A percentile compares a stretch with the other conserved stretches of the same genome.
These are phyloP conservation scores for Drosophila nannoptera DNA, from an alignment of 1,140 invertebrate genomes.

Conservation along the genomic window DNA sequence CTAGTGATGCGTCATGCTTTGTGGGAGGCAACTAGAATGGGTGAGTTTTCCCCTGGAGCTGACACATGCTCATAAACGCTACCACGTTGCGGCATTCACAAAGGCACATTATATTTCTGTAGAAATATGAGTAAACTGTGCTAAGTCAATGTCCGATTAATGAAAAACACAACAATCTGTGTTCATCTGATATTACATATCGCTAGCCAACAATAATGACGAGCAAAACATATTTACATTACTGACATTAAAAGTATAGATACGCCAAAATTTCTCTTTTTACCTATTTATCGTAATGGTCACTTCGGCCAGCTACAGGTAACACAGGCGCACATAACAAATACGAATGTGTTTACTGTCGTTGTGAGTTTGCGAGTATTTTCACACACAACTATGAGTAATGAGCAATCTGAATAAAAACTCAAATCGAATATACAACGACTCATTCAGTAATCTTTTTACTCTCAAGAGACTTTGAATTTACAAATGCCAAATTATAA, in stretches of 20 bases:
- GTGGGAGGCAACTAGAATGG: constrained; percentile 26
- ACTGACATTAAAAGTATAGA: background rate
- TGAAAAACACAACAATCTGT: constrained; percentile 12
- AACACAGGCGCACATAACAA: constrained; percentile 1
- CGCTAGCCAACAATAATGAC: too few species aligned
- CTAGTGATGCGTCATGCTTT: constrained; percentile 62
- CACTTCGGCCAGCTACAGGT: constrained; percentile 20
- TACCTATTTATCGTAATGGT: constrained; percentile 20
- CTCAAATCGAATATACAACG: constrained; percentile 32
- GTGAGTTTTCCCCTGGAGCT: constrained; percentile 24
- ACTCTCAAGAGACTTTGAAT: constrained; percentile 13
- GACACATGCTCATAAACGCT: constrained; percentile 33
- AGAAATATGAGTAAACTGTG: constrained; percentile 46
- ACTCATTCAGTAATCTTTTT: constrained; percentile 9
- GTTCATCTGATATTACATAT: too few species aligned
- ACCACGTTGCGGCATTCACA: constrained; percentile 55
- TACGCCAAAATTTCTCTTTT: constrained; percentile 14
- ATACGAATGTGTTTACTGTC: constrained; percentile 15
- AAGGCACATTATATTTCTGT: background rate
- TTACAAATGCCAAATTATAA: constrained; percentile 18
- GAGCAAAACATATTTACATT: background rate
- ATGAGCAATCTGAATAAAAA: constrained; percentile 63
- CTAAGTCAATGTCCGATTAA: constrained; percentile 62
- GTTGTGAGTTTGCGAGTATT: constrained; percentile 14
- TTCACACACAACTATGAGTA: constrained; percentile 58